Evolutionary conservation across 2,888 invertebrate species (phyloP).

Genomic region (Pasiphila rectangulata): DNA sequence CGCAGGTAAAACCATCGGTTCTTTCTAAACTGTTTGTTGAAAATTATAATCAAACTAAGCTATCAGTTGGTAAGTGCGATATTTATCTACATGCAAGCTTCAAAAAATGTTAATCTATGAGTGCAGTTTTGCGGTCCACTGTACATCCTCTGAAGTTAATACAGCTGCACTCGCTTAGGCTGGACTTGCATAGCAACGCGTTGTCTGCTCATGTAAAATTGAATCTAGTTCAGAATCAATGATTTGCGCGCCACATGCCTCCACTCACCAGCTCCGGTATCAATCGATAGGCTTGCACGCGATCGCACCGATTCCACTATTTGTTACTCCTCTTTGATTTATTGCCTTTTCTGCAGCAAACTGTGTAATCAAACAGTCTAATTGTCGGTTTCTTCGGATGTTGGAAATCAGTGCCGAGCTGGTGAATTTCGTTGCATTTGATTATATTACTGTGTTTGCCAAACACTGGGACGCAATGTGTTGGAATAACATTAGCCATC

Average conservation of each 20-base stretch:
- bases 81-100: too few relatives aligned
- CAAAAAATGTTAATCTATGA: background rate
- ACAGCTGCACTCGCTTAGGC: conserved; percentile 3
- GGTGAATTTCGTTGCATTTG: background rate
- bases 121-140: background rate
- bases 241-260: conserved; percentile 17
- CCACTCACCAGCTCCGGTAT: conserved; percentile 5
- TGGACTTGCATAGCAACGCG: conserved; percentile 9
- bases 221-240: conserved; percentile 21
- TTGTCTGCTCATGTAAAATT: conserved; percentile 19
- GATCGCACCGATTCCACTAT: conserved; percentile 9
- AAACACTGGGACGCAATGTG: background rate
- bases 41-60: too few relatives aligned
- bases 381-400: background rate
- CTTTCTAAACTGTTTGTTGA: too few relatives aligned
- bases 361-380: background rate
- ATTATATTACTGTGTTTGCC: background rate
- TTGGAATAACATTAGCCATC: background rate
- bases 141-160: background rate
- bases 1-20: too few relatives aligned
- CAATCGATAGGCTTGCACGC: conserved; percentile 26
- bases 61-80: too few relatives aligned
- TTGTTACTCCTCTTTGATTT: conserved; percentile 9
- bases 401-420: background rate
- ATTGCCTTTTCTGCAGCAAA: conserved; percentile 2